Evolutionary conservation across 2,797 vertebrate species (phyloP), one percentile per base, ranked within the genome.

Genomic region (Hypotaenidia okinawae): DNA sequence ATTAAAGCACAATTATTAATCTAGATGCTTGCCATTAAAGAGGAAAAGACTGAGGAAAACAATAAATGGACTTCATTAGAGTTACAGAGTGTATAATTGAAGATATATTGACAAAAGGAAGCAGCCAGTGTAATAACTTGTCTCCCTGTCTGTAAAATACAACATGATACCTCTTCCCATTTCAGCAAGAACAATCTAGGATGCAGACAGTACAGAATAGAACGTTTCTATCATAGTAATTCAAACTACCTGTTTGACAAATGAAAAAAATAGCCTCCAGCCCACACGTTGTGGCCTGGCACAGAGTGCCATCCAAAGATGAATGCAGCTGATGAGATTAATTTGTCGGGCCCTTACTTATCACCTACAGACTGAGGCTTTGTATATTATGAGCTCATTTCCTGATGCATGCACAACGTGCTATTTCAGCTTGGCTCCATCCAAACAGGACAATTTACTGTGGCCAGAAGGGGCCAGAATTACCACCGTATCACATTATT

Each of bases 341-440:
- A 97, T 96, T 96, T 90, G 96, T 89, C 35, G 91, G 92, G 92
- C 37, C 90, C 90, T 95, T 74, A 96, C 94, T 97, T 97, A 96
- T 97, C 97, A 95, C 96, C 94, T 88, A 47, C 91, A 91, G 94
- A 39, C 95, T 86, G 93, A 88, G 94, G 96, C 97, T 94, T 64
- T 58, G 54, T 90, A 77, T 58, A 84, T 91, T 57, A 87, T 98
- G 98, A 97, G 98, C 82, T 98, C 94, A 98, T 98, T 98, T 98
- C 98, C 98, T 98, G 97, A 78, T 67, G 97, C 97, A 97, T 96
- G 98, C 96, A 95, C 96, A 89, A 90, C 30, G 16, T 92, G 92
- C 97, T 98, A 98, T 98, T 98, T 98, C 98, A 98, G 98, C 98
- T 96, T 83, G 97, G 96, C 97, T 93, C 86, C 97, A 97, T 96